Conservation (phyloP, 1,140 invertebrate species). For the Eciton burchellii region DNA sequence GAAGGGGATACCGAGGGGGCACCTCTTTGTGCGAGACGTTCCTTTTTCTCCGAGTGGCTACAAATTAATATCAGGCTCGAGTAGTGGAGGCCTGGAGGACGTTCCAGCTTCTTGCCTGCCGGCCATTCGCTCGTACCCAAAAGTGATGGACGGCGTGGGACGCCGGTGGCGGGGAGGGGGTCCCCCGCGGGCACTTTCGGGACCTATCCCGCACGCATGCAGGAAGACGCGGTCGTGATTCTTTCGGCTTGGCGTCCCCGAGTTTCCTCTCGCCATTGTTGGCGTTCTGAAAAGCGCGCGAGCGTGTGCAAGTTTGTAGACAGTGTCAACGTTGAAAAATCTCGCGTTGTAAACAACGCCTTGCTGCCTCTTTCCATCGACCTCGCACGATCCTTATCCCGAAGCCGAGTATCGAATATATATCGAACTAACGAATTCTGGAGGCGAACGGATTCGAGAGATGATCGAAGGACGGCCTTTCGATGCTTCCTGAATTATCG, state of each 20-base stretch:
- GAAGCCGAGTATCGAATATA: neutral
- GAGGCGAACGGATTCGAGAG: no score
- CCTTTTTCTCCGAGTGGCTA: slow-evolving; percentile 46
- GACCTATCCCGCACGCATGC: slow-evolving; percentile 27
- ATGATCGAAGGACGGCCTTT: no score
- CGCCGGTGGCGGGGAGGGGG: slow-evolving; percentile 54
- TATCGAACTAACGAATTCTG: no score
- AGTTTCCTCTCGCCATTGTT: slow-evolving; percentile 72
- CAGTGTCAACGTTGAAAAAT: slow-evolving; percentile 48
- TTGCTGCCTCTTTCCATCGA: slow-evolving; percentile 1
- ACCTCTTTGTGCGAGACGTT: slow-evolving; percentile 31
- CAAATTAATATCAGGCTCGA: slow-evolving; percentile 52
- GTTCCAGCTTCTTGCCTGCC: slow-evolving; percentile 12
- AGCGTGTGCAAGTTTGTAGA: slow-evolving; percentile 71
- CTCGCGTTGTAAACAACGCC: no score
- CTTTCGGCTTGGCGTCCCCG: slow-evolving; percentile 23
- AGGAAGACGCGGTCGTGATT: slow-evolving; percentile 55
- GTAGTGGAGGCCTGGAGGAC: slow-evolving; percentile 30
- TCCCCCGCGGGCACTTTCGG: slow-evolving; percentile 60
- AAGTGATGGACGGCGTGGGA: slow-evolving; percentile 15
- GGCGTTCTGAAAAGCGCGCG: slow-evolving; percentile 28
- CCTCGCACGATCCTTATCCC: neutral
- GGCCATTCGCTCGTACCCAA: neutral
- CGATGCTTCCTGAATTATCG: no score
- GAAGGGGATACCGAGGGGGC: no score